Evolutionary conservation across 2,888 invertebrate species (phyloP), one percentile per base, ranked within the genome.

Genomic region (Ormyrus labotus): DNA sequence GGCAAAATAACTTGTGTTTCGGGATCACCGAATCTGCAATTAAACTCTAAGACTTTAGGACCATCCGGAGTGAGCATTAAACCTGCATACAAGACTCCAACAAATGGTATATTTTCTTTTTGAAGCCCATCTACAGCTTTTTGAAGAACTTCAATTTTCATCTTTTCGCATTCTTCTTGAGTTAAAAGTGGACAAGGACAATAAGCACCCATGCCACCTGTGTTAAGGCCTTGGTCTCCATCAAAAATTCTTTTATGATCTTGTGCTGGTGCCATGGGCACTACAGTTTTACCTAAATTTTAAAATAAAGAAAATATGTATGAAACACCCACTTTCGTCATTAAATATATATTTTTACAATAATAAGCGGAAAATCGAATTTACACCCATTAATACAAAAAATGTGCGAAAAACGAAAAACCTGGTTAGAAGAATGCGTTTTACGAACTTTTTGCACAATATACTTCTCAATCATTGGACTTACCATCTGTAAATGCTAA

Each of bases 181-280:
- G 93, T 93, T 84, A 98, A 93, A 83, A 97, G 92, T 0, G 96
- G 95, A 85, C 97, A 98, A 0, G 99, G 99, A 84, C 96, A 97
- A 89, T 98, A 97, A 3, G 98, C 99, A 0, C 99, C 99, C 99
- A 99, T 99, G 64, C 99, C 99, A 0, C 99, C 99, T 0, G 99
- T 99, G 91, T 99, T 99, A n/a, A 96, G 97, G 0, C 99, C 99
- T 34, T 93, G 91, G 91, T 99, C 99, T 0, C 95, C 95, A 84
- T 98, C 95, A 70, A 94, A 94, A 75, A 98, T 94, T 57, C 98
- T 93, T 91, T 99, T 99, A 91, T 99, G 98, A 92, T 99, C 99
- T 90, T 99, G 99, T 0, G 97, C 95, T 0, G 98, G 96, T 5
- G 97, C 94, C 97, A 99, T 96, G 77, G 95, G 92, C 19, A 94